Evolutionary conservation across 2,797 vertebrate species (phyloP).

Genomic region (Decapterus maruadsi): DNA sequence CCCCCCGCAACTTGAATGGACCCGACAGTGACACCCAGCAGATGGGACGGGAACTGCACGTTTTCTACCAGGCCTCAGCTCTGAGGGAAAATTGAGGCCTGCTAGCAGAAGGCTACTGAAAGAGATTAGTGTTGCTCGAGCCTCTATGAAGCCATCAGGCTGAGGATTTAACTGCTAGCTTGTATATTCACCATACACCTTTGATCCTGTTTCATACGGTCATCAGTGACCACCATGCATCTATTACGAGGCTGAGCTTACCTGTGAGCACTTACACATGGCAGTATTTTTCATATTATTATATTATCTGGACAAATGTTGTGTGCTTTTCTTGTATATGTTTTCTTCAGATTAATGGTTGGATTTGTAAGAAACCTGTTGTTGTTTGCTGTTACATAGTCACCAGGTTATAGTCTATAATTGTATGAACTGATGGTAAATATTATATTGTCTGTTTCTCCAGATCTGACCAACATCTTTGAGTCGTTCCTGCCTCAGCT

Average conservation of each 20-base stretch:
- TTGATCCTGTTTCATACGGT: neutral
- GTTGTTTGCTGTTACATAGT: neutral
- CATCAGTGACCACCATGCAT: neutral
- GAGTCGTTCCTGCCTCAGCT: slow-evolving; percentile 99
- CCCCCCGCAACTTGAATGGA: slow-evolving; percentile 9
- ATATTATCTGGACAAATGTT: neutral
- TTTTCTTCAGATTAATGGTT: neutral
- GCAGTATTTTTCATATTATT: slow-evolving; percentile 80
- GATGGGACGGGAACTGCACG: slow-evolving; percentile 50
- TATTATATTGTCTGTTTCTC: slow-evolving; percentile 52
- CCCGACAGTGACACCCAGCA: slow-evolving; percentile 67
- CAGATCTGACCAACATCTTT: slow-evolving; percentile 98
- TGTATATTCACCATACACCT: neutral
- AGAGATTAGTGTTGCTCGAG: slow-evolving; percentile 45
- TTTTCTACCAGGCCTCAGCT: slow-evolving; percentile 33
- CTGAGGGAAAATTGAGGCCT: slow-evolving; percentile 47
- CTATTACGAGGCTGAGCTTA: slow-evolving; percentile 14
- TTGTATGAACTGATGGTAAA: neutral
- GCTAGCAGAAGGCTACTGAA: slow-evolving; percentile 40
- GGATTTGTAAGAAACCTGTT: neutral
- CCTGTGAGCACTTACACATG: slow-evolving; percentile 55
- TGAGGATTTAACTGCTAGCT: slow-evolving; percentile 22
- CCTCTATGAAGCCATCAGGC: neutral
- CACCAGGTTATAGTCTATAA: neutral
- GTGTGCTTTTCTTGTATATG: neutral